phyloP scores from a whole-genome alignment of 2,113 vertebrate species.

The Pipra filicauda region DNA sequence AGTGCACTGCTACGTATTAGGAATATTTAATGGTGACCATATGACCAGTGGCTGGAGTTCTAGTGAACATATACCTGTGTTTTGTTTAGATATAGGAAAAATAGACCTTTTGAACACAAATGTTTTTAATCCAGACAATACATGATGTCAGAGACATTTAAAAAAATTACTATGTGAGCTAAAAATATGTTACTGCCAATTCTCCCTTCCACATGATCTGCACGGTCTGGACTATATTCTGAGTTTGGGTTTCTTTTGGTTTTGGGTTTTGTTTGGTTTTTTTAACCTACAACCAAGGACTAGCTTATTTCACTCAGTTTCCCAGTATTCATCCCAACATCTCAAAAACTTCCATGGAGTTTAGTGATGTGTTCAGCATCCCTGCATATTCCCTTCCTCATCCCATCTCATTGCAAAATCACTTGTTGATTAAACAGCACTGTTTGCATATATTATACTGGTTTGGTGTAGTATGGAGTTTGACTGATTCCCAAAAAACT shows the following conservation, averaged over 20 bases:
- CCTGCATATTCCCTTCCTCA: background rate
- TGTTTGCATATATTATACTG: background rate
- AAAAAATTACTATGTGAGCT: background rate
- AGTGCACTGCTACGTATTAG: background rate
- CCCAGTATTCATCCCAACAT: background rate
- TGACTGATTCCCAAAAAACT: background rate
- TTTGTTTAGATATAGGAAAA: background rate
- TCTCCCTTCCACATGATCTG: background rate
- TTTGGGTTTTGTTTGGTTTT: background rate
- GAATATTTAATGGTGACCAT: background rate
- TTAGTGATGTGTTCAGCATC: background rate
- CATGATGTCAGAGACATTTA: background rate
- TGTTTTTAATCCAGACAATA: background rate
- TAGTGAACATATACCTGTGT: background rate
- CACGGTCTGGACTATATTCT: background rate
- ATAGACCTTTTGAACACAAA: background rate
- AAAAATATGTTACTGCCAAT: background rate
- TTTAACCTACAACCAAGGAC: background rate
- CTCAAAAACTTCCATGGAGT: background rate
- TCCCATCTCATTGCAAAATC: background rate
- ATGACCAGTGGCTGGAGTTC: background rate
- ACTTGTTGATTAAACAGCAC: background rate
- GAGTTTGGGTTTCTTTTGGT: background rate
- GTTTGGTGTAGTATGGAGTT: background rate
- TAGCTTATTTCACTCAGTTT: background rate